Evolutionary conservation across 2,113 vertebrate genomes (phyloP).

Genomic region (Stictonetta naevosa): DNA sequence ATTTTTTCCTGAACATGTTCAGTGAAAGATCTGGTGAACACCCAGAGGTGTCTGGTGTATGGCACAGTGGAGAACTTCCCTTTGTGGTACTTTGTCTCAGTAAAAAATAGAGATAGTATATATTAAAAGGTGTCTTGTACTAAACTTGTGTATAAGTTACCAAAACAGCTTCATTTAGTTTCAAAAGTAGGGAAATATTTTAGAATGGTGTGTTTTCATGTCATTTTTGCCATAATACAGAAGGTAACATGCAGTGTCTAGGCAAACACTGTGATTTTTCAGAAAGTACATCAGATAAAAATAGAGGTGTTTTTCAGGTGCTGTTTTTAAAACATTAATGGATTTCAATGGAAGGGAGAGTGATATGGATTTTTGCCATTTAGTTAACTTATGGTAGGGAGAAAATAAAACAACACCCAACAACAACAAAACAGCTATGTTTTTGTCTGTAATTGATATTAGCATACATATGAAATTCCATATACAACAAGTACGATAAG

Average conservation of each 20-base stretch:
- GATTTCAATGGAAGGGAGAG: background rate
- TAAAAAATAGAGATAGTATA: background rate
- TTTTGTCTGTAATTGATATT: background rate
- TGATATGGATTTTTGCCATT: background rate
- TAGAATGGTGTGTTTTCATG: background rate
- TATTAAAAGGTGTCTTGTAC: background rate
- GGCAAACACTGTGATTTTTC: background rate
- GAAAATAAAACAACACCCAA: no score
- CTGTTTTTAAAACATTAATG: background rate
- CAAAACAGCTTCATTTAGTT: background rate
- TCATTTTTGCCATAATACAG: background rate
- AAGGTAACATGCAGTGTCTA: background rate
- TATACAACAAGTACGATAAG: background rate
- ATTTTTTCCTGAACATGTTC: background rate
- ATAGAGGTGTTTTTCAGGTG: background rate
- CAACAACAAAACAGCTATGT: background rate
- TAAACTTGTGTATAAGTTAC: background rate
- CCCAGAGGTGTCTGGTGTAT: background rate
- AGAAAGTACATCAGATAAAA: background rate
- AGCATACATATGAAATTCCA: background rate
- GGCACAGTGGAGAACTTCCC: background rate
- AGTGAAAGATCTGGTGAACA: background rate
- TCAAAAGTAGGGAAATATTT: background rate
- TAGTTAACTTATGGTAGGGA: background rate
- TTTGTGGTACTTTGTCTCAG: background rate